Percentiles rank a stretch among this genome's conserved stretches.
phyloP scores from a whole-genome alignment of 2,797 vertebrate genomes.

The Eleutherodactylus coqui region DNA sequence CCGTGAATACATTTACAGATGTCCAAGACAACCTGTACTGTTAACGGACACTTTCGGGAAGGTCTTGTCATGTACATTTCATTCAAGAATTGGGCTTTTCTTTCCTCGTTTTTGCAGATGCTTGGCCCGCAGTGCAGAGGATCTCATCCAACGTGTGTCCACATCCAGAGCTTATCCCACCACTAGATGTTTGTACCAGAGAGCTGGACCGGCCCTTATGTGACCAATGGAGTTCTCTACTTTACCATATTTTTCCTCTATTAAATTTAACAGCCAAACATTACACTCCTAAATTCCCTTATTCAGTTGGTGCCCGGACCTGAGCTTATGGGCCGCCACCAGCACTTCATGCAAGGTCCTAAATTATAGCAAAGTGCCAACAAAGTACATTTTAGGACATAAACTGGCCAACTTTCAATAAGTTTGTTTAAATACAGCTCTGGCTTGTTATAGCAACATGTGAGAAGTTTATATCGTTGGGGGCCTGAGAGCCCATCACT shows the following conservation, averaged over 20 bases:
- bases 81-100: not conserved
- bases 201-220: not conserved
- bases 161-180: not conserved
- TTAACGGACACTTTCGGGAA: no score
- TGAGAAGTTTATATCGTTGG: not conserved
- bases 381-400: no score
- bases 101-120: not conserved
- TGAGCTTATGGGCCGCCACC: no score
- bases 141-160: not conserved
- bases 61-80: no score
- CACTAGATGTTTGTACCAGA: not conserved
- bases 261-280: not conserved
- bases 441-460: not conserved
- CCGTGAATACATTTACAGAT: no score
- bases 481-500: not conserved
- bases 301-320: no score
- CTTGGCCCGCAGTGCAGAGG: not conserved
- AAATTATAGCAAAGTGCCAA: no score
- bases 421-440: no score
- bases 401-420: no score
- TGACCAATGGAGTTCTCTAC: not conserved
- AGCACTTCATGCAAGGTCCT: no score
- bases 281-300: not conserved
- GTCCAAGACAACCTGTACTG: no score
- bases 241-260: not conserved